Percentiles rank a stretch among this genome's conserved stretches.
These are phyloP conservation scores for Trachymyrmex cornetzi DNA, from an alignment of 1,140 invertebrate genomes.

Conservation along the genomic window DNA sequence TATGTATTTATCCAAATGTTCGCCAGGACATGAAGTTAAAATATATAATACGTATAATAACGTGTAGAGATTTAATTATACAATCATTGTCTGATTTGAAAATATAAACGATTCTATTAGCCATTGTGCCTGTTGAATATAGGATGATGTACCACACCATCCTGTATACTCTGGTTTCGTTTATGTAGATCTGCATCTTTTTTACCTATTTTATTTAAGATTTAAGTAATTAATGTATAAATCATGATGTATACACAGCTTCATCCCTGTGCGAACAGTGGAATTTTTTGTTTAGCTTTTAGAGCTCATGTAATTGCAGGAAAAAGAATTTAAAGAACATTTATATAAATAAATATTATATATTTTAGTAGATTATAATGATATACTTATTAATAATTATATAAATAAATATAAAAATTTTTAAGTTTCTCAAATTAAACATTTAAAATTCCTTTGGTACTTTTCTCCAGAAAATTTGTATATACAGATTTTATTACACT, in stretches of 20 bases:
- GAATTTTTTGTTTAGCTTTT: constrained; percentile 70
- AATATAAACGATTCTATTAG: constrained; percentile 31
- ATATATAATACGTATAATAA: constrained; percentile 33
- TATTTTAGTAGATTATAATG: constrained; percentile 77
- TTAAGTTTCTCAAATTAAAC: constrained; percentile 75
- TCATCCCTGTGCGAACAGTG: constrained; percentile 75
- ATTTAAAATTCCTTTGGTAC: constrained; percentile 64
- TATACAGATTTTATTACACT: constrained; percentile 4
- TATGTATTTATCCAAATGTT: constrained; percentile 72
- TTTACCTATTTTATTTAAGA: constrained; percentile 25
- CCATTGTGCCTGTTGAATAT: constrained; percentile 32
- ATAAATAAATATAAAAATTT: constrained; percentile 80
- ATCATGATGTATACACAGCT: constrained; percentile 56
- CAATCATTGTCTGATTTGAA: constrained; percentile 37
- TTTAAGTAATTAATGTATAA: constrained; percentile 35
- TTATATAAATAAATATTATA: constrained; percentile 77
- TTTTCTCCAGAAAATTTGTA: constrained; percentile 15
- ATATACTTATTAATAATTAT: constrained; percentile 77
- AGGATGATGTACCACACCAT: not conserved
- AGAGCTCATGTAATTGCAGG: constrained; percentile 70
- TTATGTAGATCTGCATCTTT: constrained; percentile 36
- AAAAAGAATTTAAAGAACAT: constrained; percentile 73
- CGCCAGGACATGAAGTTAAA: constrained; percentile 70
- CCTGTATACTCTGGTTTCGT: not conserved
- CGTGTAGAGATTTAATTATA: constrained; percentile 36